These are phyloP conservation scores for Holcopasites calliopsidis DNA, from an alignment of 1,140 invertebrate species.

Conservation along the genomic window DNA sequence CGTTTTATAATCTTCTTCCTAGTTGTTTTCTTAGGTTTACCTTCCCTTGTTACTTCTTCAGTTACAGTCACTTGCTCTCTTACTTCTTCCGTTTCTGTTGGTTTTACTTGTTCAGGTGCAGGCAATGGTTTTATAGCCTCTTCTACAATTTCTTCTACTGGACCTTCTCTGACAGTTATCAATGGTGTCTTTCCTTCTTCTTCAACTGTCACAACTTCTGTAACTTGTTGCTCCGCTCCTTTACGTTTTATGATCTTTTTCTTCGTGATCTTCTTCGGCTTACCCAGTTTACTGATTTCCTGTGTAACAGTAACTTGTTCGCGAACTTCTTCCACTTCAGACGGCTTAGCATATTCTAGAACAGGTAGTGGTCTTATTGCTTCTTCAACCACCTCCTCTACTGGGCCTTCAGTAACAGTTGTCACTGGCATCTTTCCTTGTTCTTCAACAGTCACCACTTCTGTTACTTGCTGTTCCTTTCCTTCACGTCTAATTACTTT, in stretches of 20 bases:
- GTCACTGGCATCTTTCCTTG: constrained; percentile 29
- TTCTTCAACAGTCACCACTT: too few species aligned
- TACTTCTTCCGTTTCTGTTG: too few species aligned
- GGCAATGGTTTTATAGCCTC: too few species aligned
- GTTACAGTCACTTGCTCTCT: too few species aligned
- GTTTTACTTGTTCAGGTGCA: too few species aligned
- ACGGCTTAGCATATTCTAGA: constrained; percentile 83
- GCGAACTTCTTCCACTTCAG: constrained; percentile 59
- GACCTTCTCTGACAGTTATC: constrained; percentile 50
- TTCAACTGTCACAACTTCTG: constrained; percentile 68
- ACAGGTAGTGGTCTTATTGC: constrained; percentile 59
- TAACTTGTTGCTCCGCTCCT: constrained; percentile 66
- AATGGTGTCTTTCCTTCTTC: constrained; percentile 66
- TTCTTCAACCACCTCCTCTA: constrained; percentile 64
- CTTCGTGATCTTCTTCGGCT: constrained; percentile 68
- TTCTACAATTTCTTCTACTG: too few species aligned
- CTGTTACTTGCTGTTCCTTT: too few species aligned
- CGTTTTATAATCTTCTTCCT: too few species aligned
- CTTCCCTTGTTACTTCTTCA: too few species aligned
- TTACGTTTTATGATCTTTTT: too few species aligned
- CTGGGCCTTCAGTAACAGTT: constrained; percentile 56
- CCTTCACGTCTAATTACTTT: too few species aligned
- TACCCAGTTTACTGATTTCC: constrained; percentile 58
- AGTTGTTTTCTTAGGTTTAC: too few species aligned
- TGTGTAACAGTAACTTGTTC: constrained; percentile 66